Percentiles rank a stretch among this genome's conserved stretches.
Evolutionary conservation across 2,113 vertebrate species (phyloP).

Genomic region (Bufo gargarizans): DNA sequence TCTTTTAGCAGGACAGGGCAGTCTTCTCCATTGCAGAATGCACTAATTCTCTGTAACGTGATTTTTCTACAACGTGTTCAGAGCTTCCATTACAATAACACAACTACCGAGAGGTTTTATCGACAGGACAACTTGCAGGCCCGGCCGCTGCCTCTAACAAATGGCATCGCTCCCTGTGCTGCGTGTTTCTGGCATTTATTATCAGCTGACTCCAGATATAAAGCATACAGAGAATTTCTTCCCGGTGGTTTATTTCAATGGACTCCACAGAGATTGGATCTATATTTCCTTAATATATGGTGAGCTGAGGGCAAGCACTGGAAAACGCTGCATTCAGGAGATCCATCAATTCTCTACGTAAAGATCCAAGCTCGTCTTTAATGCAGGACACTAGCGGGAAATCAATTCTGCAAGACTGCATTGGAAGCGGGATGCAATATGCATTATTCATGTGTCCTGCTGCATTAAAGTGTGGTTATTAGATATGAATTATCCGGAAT

Average conservation of each 20-base stretch:
- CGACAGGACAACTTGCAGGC: not conserved
- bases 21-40: not conserved
- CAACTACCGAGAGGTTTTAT: constrained; percentile 14
- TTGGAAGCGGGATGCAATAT: constrained; percentile 33
- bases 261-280: not conserved
- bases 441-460: constrained; percentile 41
- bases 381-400: constrained; percentile 43
- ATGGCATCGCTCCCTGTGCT: not conserved
- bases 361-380: constrained; percentile 20
- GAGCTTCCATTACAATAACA: constrained; percentile 18
- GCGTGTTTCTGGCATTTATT: not conserved
- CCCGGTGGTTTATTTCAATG: not conserved
- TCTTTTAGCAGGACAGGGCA: not conserved
- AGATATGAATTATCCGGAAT: constrained; percentile 24
- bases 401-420: constrained; percentile 46
- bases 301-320: not conserved
- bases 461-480: constrained; percentile 26
- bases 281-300: not conserved
- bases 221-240: not conserved
- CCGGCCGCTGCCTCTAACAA: not conserved
- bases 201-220: not conserved
- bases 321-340: constrained; percentile 20
- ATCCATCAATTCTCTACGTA: constrained; percentile 15
- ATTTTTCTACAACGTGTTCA: not conserved
- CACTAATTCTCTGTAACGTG: not conserved